Evolutionary conservation across 2,888 invertebrate species (phyloP).

Genomic region (Chymomyza amoena): DNA sequence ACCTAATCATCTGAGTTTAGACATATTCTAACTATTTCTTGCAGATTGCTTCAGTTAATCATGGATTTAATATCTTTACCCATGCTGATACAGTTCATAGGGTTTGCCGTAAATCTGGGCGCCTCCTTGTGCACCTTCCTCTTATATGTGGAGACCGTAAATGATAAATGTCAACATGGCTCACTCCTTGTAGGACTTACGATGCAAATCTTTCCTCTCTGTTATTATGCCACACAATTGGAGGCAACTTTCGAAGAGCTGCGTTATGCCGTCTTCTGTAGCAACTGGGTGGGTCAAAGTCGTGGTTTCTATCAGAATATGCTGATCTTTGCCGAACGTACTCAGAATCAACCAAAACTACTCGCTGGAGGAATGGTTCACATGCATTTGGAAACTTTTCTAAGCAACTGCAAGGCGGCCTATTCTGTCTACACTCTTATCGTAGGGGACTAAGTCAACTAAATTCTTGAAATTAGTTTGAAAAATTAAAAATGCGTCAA

Average conservation of each 20-base stretch:
- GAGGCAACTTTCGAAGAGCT: constrained; percentile 28
- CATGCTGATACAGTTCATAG: constrained; percentile 51
- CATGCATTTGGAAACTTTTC: constrained; percentile 52
- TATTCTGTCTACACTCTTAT: constrained; percentile 58
- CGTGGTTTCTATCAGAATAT: constrained; percentile 21
- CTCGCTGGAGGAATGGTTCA: constrained; percentile 50
- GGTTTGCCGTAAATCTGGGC: constrained; percentile 40
- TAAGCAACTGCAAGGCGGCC: constrained; percentile 53
- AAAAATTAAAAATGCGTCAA: no score
- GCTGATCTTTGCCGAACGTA: constrained; percentile 46
- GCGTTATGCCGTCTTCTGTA: constrained; percentile 41
- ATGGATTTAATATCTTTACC: constrained; percentile 44
- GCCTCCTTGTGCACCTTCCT: constrained; percentile 30
- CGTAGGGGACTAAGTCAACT: neutral
- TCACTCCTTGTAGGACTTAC: constrained; percentile 23
- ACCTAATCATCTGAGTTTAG: neutral
- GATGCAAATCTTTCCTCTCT: constrained; percentile 46
- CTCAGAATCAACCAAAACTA: constrained; percentile 18
- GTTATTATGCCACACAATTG: constrained; percentile 45
- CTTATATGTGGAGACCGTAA: constrained; percentile 37
- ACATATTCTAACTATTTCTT: neutral
- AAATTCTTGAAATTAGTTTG: neutral
- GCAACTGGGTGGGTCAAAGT: constrained; percentile 58
- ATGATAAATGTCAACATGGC: constrained; percentile 24
- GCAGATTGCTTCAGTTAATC: constrained; percentile 35